phyloP scores from a whole-genome alignment of 2,888 invertebrate genomes.

The Lymantria monacha region DNA sequence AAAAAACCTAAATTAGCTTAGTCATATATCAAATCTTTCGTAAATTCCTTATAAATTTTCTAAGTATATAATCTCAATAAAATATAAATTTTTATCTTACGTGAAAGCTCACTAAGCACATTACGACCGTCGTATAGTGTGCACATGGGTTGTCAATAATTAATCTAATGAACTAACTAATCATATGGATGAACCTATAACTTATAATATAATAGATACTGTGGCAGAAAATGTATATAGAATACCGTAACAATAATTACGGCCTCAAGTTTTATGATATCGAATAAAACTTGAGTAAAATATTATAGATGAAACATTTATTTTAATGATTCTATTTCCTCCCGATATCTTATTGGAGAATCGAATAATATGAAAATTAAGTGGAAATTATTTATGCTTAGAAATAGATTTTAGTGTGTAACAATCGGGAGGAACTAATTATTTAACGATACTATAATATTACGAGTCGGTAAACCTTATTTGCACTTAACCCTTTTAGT shows the following conservation, averaged over 20 bases:
- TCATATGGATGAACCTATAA: constrained; percentile 21
- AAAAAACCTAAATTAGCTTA: too few relatives aligned
- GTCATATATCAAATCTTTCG: too few relatives aligned
- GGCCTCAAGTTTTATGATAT: constrained; percentile 40
- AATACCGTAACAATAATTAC: constrained; percentile 46
- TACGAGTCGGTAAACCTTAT: constrained; percentile 33
- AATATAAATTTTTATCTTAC: constrained; percentile 14
- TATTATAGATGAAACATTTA: constrained; percentile 19
- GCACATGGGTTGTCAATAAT: constrained; percentile 20
- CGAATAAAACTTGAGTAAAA: constrained; percentile 35
- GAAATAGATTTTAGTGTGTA: constrained; percentile 3
- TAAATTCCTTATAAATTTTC: too few relatives aligned
- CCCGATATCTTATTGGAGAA: constrained; percentile 15
- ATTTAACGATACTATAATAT: constrained; percentile 18
- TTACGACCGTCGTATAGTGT: constrained; percentile 30
- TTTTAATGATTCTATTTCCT: constrained; percentile 4
- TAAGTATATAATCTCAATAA: too few relatives aligned
- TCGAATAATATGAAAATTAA: constrained; percentile 3
- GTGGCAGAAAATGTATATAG: constrained; percentile 27
- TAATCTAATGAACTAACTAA: constrained; percentile 17
- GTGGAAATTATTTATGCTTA: constrained; percentile 8
- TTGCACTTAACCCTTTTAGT: constrained; percentile 42
- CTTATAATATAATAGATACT: constrained; percentile 27
- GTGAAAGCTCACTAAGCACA: constrained; percentile 25
- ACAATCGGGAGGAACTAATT: constrained; percentile 13